Evolutionary conservation across 2,797 vertebrate species (phyloP).

Genomic region (Sebastes hubbsi): DNA sequence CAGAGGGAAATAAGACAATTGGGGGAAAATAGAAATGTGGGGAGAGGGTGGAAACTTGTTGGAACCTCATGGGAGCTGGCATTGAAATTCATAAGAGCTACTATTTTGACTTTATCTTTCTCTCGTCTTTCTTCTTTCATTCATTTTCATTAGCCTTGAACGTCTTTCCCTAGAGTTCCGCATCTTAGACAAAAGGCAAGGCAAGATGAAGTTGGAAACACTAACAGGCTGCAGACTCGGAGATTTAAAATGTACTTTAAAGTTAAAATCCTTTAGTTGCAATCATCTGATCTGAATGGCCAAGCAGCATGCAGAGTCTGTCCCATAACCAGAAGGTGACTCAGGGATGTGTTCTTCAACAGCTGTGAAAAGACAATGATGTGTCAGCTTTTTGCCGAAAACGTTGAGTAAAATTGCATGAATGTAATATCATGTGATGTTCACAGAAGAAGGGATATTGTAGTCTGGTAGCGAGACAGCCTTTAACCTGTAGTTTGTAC

Average conservation of each 20-base stretch:
- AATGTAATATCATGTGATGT: background rate
- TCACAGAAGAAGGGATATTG: background rate
- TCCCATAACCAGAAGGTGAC: background rate
- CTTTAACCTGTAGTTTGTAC: conserved; percentile 4
- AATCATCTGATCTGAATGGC: background rate
- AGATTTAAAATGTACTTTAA: background rate
- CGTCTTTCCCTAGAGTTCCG: background rate
- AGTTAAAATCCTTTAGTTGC: background rate
- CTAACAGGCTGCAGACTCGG: background rate
- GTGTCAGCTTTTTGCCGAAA: background rate
- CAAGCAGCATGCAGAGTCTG: background rate
- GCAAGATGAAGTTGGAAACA: background rate
- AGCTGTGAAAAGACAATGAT: background rate
- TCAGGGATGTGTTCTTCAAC: background rate
- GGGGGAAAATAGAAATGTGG: background rate
- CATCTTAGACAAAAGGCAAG: background rate
- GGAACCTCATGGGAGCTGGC: conserved; percentile 10
- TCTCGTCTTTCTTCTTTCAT: conserved; percentile 14
- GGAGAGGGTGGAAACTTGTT: conserved; percentile 5
- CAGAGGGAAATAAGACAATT: conserved; percentile 12
- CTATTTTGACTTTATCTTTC: conserved; percentile 16
- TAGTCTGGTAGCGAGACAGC: background rate
- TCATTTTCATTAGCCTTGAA: conserved; percentile 43
- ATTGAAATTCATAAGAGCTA: conserved; percentile 33
- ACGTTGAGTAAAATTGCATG: background rate